Percentiles rank a stretch among this genome's conserved stretches.
phyloP scores from a whole-genome alignment of 2,888 invertebrate genomes.

The Formica aserva region DNA sequence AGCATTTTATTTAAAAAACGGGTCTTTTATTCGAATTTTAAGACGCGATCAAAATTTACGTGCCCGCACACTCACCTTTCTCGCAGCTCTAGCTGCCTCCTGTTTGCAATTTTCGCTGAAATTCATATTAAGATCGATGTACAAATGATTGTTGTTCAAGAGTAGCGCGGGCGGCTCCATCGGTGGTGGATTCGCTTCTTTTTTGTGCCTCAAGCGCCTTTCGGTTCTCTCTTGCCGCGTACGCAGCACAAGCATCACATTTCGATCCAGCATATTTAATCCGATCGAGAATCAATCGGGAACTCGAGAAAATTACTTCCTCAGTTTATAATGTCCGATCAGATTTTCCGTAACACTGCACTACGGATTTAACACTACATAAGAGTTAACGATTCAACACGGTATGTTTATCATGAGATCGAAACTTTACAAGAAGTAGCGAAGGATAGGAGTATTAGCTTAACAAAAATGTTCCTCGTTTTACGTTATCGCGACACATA shows the following conservation, averaged over 20 bases:
- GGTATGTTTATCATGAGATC: neutral
- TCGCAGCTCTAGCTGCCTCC: constrained; percentile 65
- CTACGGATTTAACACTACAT: constrained; percentile 5
- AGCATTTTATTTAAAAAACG: neutral
- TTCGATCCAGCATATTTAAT: constrained; percentile 78
- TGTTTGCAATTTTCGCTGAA: constrained; percentile 75
- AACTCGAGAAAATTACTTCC: neutral
- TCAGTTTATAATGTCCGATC: neutral
- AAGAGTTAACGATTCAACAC: neutral
- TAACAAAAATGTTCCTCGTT: neutral
- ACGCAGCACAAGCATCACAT: constrained; percentile 78
- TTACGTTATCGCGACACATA: constrained; percentile 22
- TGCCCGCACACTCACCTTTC: constrained; percentile 73
- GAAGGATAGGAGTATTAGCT: neutral
- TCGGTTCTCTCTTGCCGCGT: constrained; percentile 81
- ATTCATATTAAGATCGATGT: constrained; percentile 79
- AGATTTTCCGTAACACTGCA: constrained; percentile 5
- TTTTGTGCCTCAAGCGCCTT: constrained; percentile 79
- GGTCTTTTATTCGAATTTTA: neutral
- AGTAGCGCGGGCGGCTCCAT: constrained; percentile 80
- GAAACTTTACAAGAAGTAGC: neutral
- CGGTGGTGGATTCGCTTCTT: constrained; percentile 79
- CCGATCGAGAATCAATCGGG: neutral
- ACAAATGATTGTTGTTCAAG: constrained; percentile 79
- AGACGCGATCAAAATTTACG: neutral